These are phyloP conservation scores for Hipposideros larvatus DNA, from an alignment of 2,797 vertebrate genomes.

Conservation along the genomic window DNA sequence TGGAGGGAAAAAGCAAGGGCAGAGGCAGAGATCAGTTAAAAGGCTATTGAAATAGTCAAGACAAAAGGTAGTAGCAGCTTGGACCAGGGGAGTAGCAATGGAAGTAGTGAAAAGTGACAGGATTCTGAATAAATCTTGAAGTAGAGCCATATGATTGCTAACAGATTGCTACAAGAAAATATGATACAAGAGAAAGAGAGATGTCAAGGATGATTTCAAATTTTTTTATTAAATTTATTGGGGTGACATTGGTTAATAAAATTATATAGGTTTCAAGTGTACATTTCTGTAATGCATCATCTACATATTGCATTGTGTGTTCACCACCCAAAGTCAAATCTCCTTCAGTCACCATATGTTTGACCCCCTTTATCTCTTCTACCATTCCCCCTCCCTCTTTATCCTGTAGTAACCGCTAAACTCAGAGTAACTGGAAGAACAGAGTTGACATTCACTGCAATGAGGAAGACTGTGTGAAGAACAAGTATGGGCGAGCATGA, in stretches of 20 bases:
- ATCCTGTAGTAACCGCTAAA: too few species aligned
- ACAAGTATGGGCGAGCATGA: background rate
- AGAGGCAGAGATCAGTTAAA: background rate
- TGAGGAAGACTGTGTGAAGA: background rate
- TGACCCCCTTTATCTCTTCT: too few species aligned
- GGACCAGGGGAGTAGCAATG: background rate
- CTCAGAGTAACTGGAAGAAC: background rate
- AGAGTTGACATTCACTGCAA: background rate
- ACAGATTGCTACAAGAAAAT: background rate
- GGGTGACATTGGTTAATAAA: too few species aligned
- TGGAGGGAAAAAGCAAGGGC: background rate
- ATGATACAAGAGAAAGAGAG: background rate
- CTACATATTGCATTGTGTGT: too few species aligned
- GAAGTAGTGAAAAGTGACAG: background rate
- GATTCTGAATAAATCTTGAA: constrained; percentile 20
- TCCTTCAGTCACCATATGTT: too few species aligned
- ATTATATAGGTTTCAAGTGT: too few species aligned
- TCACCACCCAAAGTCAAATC: too few species aligned
- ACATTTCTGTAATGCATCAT: too few species aligned
- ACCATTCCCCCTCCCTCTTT: too few species aligned
- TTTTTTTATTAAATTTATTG: background rate
- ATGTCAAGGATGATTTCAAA: background rate
- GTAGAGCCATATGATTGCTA: background rate
- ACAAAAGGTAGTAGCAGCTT: background rate
- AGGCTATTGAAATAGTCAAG: background rate